These are phyloP conservation scores for Drosophila persimilis DNA, from an alignment of 1,140 invertebrate species.

Conservation along the genomic window DNA sequence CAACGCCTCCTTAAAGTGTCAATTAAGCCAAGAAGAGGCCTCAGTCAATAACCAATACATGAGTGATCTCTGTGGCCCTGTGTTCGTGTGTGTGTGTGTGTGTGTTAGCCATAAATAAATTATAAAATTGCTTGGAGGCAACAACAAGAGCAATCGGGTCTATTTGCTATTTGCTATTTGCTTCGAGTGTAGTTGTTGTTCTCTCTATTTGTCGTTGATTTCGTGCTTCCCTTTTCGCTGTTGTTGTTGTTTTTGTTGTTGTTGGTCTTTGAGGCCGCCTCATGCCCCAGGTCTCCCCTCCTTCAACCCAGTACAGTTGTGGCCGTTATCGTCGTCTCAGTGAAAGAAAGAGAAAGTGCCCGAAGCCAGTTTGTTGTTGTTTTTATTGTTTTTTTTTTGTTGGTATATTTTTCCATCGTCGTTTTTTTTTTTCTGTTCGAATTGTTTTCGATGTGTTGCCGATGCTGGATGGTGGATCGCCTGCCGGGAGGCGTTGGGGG, in stretches of 20 bases:
- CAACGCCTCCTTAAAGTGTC: slow-evolving; percentile 76
- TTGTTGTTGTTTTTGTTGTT: slow-evolving; percentile 18
- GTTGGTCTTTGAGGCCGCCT: slow-evolving; percentile 3
- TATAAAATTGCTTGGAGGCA: slow-evolving; percentile 69
- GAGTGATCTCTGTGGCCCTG: slow-evolving; percentile 1
- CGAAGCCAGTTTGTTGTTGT: slow-evolving; percentile 66
- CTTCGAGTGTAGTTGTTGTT: slow-evolving; percentile 26
- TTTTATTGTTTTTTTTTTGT: slow-evolving; percentile 56
- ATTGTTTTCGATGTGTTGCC: slow-evolving; percentile 60
- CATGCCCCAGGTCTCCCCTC: slow-evolving; percentile 8
- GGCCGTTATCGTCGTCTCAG: slow-evolving; percentile 63
- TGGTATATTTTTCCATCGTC: slow-evolving; percentile 38
- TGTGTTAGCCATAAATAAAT: slow-evolving; percentile 62
- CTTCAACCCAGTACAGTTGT: neutral
- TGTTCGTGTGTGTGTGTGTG: slow-evolving; percentile 7
- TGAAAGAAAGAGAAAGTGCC: slow-evolving; percentile 82
- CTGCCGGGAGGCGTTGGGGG: slow-evolving; percentile 6
- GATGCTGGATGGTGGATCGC: slow-evolving; percentile 31
- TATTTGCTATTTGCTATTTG: slow-evolving; percentile 77
- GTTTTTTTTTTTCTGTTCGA: slow-evolving; percentile 55
- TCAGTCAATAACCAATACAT: slow-evolving; percentile 30
- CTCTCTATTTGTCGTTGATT: slow-evolving; percentile 65
- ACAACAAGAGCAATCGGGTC: slow-evolving; percentile 65
- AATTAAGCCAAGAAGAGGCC: slow-evolving; percentile 56
- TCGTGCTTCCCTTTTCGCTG: slow-evolving; percentile 68